These are phyloP conservation scores for Falco rusticolus DNA, from an alignment of 2,797 vertebrate genomes.

Conservation along the genomic window DNA sequence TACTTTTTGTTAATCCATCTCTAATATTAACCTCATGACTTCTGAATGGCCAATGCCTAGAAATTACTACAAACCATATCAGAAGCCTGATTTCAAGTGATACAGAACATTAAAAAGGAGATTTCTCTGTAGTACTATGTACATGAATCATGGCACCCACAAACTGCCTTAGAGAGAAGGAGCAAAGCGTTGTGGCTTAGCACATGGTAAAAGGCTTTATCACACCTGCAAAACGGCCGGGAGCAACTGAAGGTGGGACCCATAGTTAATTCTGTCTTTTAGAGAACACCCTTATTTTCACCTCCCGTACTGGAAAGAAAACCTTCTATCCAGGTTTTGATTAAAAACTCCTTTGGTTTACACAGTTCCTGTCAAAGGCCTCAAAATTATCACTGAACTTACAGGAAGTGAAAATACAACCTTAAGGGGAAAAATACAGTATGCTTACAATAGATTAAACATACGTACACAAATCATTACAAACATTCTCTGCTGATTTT, in stretches of 20 bases:
- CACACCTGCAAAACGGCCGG: neutral
- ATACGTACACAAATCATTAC: neutral
- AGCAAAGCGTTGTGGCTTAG: neutral
- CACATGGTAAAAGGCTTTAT: constrained; percentile 7
- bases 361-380: neutral
- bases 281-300: neutral
- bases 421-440: neutral
- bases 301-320: neutral
- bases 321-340: neutral
- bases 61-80: neutral
- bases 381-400: neutral
- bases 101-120: neutral
- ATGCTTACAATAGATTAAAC: neutral
- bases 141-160: neutral
- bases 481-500: neutral
- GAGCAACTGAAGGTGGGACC: neutral
- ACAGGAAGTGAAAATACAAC: neutral
- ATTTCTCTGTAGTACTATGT: neutral
- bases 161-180: constrained; percentile 25
- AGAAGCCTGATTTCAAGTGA: neutral
- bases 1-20: neutral
- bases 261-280: neutral
- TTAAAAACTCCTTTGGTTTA: neutral
- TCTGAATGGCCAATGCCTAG: neutral
- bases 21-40: neutral